phyloP scores from a whole-genome alignment of 2,113 vertebrate genomes.

The Sinosuthora webbiana region DNA sequence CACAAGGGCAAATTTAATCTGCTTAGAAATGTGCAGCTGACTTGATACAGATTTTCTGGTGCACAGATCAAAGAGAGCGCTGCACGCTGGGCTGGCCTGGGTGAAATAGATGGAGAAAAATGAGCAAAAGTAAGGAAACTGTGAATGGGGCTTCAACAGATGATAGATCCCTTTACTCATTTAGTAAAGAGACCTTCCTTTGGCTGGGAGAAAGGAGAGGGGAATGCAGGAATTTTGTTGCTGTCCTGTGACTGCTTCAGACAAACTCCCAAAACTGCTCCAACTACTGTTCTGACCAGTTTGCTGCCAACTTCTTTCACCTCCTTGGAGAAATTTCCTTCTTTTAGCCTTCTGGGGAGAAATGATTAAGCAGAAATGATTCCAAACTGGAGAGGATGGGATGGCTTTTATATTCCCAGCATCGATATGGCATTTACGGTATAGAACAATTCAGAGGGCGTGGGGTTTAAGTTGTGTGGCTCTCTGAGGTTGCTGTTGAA shows the following conservation, averaged over 20 bases:
- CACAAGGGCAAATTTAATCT: slow-evolving; percentile 45
- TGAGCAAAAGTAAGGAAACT: not conserved
- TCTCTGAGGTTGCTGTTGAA: not conserved
- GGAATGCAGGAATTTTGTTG: not conserved
- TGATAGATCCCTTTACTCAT: no score
- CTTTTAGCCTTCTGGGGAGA: not conserved
- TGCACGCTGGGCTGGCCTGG: not conserved
- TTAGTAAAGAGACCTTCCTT: not conserved
- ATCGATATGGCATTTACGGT: fast-evolving
- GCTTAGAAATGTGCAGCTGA: slow-evolving; percentile 49
- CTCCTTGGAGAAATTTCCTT: not conserved
- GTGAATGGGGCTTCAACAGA: not conserved
- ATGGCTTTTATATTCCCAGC: not conserved
- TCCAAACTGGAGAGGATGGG: not conserved
- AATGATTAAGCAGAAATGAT: not conserved
- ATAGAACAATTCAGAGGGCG: not conserved
- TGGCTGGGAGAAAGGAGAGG: not conserved
- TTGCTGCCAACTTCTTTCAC: not conserved
- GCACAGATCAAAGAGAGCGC: slow-evolving; percentile 26
- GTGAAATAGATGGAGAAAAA: not conserved
- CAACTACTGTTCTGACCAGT: not conserved
- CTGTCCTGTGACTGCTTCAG: not conserved
- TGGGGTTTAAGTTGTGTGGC: not conserved
- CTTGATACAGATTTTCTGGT: slow-evolving; percentile 53
- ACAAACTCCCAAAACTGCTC: not conserved